Percentiles rank a stretch among this genome's conserved stretches.
Conservation (phyloP, 2,888 invertebrate species). For the Julus scanicus region DNA sequence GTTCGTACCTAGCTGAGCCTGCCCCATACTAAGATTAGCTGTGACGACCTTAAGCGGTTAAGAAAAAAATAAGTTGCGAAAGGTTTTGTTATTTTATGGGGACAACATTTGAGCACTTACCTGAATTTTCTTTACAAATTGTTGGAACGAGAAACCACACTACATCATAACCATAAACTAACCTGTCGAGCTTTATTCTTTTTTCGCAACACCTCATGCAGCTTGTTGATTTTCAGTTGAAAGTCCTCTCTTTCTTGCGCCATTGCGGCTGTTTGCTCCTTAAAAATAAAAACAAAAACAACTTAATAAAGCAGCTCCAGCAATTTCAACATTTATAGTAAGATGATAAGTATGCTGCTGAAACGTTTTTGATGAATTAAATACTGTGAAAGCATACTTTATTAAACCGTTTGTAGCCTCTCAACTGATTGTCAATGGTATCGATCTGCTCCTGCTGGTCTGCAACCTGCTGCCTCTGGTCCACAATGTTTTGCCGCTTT, state of each 20-base stretch:
- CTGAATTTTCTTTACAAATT: too few species aligned
- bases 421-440: slow-evolving; percentile 87
- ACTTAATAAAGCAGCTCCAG: too few species aligned
- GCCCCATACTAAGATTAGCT: too few species aligned
- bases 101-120: too few species aligned
- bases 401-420: slow-evolving; percentile 83
- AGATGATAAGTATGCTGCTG: background rate
- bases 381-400: slow-evolving; percentile 68
- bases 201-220: slow-evolving; percentile 74
- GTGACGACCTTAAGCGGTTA: too few species aligned
- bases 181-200: slow-evolving; percentile 68
- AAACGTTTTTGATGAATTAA: background rate
- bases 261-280: slow-evolving; percentile 86
- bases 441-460: slow-evolving; percentile 75
- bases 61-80: too few species aligned
- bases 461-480: too few species aligned
- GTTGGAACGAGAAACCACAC: background rate
- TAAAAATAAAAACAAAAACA: slow-evolving; percentile 50
- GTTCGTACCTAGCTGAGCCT: too few species aligned
- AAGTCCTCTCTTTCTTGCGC: slow-evolving; percentile 91
- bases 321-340: too few species aligned
- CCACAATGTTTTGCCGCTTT: slow-evolving; percentile 62
- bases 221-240: slow-evolving; percentile 73
- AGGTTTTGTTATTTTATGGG: too few species aligned
- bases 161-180: background rate